These are phyloP conservation scores for Eupithecia dodoneata DNA, from an alignment of 2,888 invertebrate genomes.

Conservation along the genomic window DNA sequence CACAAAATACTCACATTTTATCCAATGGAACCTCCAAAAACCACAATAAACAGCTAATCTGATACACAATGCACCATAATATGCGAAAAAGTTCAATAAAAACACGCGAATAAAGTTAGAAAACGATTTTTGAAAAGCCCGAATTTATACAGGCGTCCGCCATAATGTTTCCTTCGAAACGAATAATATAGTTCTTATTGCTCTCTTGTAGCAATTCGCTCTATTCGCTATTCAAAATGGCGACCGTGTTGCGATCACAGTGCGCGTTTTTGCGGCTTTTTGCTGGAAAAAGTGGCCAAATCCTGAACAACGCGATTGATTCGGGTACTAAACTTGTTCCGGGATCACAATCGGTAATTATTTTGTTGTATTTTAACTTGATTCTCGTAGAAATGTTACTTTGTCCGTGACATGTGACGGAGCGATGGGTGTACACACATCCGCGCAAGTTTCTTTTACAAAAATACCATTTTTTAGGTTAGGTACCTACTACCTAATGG, in stretches of 20 bases:
- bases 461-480: constrained; percentile 41
- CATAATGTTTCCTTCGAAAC: constrained; percentile 85
- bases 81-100: constrained; percentile 84
- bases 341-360: constrained; percentile 81
- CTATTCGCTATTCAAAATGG: constrained; percentile 86
- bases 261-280: constrained; percentile 81
- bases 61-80: constrained; percentile 82
- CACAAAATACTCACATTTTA: constrained; percentile 82
- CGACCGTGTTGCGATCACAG: constrained; percentile 82
- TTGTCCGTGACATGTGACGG: constrained; percentile 83
- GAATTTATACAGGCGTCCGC: constrained; percentile 84
- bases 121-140: constrained; percentile 85
- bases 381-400: constrained; percentile 72
- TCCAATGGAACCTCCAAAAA: constrained; percentile 79
- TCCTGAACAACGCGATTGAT: constrained; percentile 79
- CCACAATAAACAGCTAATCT: constrained; percentile 79
- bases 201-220: constrained; percentile 82
- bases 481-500: not conserved
- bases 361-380: constrained; percentile 74
- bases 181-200: constrained; percentile 85
- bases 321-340: constrained; percentile 70
- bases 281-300: constrained; percentile 76
- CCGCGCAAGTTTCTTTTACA: constrained; percentile 65
- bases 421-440: constrained; percentile 76
- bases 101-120: constrained; percentile 83